These are phyloP conservation scores for Sinocyclocheilus grahami DNA, from an alignment of 2,113 vertebrate genomes.

Conservation along the genomic window DNA sequence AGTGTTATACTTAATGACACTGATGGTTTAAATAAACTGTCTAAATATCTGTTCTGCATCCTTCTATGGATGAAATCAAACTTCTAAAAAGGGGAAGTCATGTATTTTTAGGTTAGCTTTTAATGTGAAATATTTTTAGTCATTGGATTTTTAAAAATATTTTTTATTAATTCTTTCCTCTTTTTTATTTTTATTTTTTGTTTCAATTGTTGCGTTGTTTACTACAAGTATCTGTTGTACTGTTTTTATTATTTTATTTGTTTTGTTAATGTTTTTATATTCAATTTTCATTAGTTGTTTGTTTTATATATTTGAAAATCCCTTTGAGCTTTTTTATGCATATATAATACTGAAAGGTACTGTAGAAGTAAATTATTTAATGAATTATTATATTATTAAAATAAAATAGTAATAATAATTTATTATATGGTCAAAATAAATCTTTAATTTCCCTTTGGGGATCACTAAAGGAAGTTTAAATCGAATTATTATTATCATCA, in stretches of 20 bases:
- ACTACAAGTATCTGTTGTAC: not conserved
- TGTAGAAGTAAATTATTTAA: not conserved
- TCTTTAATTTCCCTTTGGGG: no score
- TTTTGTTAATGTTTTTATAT: not conserved
- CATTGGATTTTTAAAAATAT: no score
- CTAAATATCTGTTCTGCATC: not conserved
- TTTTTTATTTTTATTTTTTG: not conserved
- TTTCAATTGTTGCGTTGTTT: not conserved
- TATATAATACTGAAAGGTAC: not conserved
- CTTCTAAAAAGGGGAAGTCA: not conserved
- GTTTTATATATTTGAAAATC: not conserved
- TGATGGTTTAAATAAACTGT: not conserved
- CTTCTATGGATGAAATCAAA: not conserved
- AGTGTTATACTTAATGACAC: not conserved
- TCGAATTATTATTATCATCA: no score
- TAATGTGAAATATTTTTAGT: not conserved
- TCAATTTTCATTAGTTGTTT: not conserved
- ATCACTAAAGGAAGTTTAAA: no score
- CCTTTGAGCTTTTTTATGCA: not conserved
- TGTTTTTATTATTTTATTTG: not conserved
- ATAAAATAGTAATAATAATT: no score
- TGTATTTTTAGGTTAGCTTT: not conserved
- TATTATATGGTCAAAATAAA: no score
- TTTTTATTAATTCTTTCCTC: not conserved
- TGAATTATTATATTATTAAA: no score